phyloP scores from a whole-genome alignment of 2,113 vertebrate genomes.

The Callocephalon fimbriatum region DNA sequence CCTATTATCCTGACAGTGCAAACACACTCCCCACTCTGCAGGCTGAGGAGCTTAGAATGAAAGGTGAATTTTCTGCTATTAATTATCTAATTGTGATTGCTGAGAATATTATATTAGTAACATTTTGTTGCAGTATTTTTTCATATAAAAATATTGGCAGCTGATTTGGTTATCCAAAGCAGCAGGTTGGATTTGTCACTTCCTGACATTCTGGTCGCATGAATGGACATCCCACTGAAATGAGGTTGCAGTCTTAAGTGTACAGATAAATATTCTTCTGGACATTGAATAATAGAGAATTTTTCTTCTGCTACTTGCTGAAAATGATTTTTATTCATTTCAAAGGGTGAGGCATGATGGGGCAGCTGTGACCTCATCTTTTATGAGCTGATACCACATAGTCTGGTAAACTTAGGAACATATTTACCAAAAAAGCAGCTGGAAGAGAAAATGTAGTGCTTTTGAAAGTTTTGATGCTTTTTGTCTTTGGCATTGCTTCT shows the following conservation, averaged over 20 bases:
- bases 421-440: background rate
- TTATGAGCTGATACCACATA: background rate
- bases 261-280: background rate
- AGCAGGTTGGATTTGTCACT: background rate
- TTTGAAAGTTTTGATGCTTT: background rate
- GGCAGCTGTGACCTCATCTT: background rate
- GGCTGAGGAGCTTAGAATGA: background rate
- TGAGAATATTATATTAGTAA: background rate
- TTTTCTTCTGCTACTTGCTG: background rate
- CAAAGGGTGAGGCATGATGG: background rate
- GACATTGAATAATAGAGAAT: background rate
- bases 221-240: background rate
- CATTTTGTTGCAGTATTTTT: background rate
- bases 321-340: background rate
- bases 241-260: background rate
- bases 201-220: background rate
- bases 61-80: background rate
- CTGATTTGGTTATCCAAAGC: background rate
- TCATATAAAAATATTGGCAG: background rate
- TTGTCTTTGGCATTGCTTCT: background rate
- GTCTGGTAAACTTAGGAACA: background rate
- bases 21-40: background rate
- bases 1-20: background rate
- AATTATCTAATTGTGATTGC: background rate
- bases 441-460: background rate